Percentiles rank a stretch among this genome's conserved stretches.
Evolutionary conservation across 1,140 invertebrate genomes (phyloP).

Genomic region (Goniozus legneri): DNA sequence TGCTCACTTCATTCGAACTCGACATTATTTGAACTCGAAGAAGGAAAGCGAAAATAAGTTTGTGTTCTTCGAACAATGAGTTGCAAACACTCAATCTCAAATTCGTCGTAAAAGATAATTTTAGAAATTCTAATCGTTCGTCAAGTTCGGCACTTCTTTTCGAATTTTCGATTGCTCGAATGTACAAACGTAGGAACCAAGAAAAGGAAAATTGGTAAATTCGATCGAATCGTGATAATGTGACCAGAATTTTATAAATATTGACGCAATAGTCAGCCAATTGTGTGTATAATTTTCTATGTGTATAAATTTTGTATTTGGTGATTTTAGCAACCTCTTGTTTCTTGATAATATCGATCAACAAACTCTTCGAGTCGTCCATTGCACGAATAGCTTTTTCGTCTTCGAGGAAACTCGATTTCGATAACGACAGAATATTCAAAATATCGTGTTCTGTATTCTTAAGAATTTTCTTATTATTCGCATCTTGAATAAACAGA

Average conservation of each 20-base stretch:
- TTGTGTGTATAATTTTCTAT: slow-evolving; percentile 60
- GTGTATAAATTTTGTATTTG: slow-evolving; percentile 53
- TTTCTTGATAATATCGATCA: slow-evolving; percentile 59
- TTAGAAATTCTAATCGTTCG: slow-evolving; percentile 58
- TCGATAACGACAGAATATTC: slow-evolving; percentile 61
- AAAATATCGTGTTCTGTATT: slow-evolving; percentile 72
- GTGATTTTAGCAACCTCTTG: slow-evolving; percentile 53
- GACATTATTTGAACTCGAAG: slow-evolving; percentile 55
- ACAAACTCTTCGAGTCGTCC: slow-evolving; percentile 64
- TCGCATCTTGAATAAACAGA: slow-evolving; percentile 60
- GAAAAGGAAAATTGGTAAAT: slow-evolving; percentile 69
- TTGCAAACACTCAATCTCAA: slow-evolving; percentile 65
- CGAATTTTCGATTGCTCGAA: slow-evolving; percentile 63
- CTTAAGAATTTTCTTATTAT: slow-evolving; percentile 63
- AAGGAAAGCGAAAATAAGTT: slow-evolving; percentile 67
- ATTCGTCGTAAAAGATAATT: slow-evolving; percentile 61
- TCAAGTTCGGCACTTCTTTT: slow-evolving; percentile 56
- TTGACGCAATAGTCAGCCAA: slow-evolving; percentile 63
- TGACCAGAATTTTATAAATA: slow-evolving; percentile 65
- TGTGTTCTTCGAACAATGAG: slow-evolving; percentile 70
- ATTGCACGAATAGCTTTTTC: slow-evolving; percentile 67
- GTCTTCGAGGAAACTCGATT: slow-evolving; percentile 71
- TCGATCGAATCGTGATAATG: slow-evolving; percentile 66
- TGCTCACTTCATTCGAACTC: slow-evolving; percentile 54
- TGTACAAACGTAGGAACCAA: slow-evolving; percentile 69